phyloP scores from a whole-genome alignment of 2,797 vertebrate species.

The Pristis pectinata region DNA sequence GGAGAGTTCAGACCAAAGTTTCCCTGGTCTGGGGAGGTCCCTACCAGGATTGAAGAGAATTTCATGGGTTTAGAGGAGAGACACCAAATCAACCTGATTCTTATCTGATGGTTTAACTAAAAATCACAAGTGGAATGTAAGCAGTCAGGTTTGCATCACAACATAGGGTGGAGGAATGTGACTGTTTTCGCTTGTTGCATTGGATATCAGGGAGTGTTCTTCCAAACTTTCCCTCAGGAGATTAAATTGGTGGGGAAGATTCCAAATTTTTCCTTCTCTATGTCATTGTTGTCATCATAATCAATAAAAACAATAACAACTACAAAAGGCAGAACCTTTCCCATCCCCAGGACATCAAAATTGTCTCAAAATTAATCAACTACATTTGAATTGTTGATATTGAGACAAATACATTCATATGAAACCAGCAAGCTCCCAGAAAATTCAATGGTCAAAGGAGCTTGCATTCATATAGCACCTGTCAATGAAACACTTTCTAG shows the following conservation, averaged over 20 bases:
- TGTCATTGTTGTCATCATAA: not conserved
- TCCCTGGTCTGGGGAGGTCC: too few species aligned
- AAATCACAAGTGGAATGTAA: not conserved
- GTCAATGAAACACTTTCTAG: too few species aligned
- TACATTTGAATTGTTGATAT: not conserved
- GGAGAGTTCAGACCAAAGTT: too few species aligned
- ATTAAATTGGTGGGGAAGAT: not conserved
- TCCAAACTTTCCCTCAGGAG: not conserved
- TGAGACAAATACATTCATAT: not conserved
- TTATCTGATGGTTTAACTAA: not conserved
- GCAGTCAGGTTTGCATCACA: not conserved
- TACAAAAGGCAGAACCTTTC: not conserved
- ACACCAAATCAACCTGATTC: not conserved
- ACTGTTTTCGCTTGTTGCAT: not conserved
- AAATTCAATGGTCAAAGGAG: too few species aligned
- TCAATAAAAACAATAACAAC: not conserved
- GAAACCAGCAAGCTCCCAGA: not conserved
- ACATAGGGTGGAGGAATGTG: not conserved
- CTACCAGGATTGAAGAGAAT: not conserved
- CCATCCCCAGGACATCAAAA: not conserved
- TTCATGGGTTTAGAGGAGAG: not conserved
- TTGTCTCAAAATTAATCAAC: not conserved
- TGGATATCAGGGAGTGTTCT: not conserved
- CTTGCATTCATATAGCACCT: too few species aligned
- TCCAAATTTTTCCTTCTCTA: not conserved